Conservation (phyloP, 1,140 invertebrate species). For the Antheraea mylitta region DNA sequence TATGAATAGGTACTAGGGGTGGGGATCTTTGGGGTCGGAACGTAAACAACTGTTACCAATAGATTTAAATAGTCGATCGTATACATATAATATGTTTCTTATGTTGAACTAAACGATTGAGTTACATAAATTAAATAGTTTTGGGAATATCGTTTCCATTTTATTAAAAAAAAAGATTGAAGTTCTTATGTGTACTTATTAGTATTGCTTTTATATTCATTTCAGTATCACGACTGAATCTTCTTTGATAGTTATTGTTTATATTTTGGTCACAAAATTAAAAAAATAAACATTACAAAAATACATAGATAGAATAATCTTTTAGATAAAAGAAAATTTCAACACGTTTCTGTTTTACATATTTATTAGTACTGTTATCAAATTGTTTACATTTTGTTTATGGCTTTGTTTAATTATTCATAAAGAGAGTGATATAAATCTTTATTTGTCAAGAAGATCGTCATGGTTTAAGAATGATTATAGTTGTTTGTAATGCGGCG, state of each 20-base stretch:
- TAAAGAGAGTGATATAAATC: slow-evolving; percentile 22
- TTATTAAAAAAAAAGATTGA: background rate
- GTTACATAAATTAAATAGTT: background rate
- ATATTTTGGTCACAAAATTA: too few relatives aligned
- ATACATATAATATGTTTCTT: slow-evolving; percentile 51
- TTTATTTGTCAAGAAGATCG: slow-evolving; percentile 35
- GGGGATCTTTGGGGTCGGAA: slow-evolving; percentile 51
- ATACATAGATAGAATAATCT: too few relatives aligned
- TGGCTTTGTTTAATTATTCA: slow-evolving; percentile 1
- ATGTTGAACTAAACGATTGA: slow-evolving; percentile 23
- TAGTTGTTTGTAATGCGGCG: slow-evolving; percentile 33
- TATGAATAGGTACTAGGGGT: slow-evolving; percentile 42
- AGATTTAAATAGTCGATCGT: slow-evolving; percentile 61
- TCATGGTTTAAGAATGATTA: slow-evolving; percentile 37
- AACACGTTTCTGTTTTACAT: background rate
- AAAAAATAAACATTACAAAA: background rate
- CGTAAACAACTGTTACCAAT: slow-evolving; percentile 67
- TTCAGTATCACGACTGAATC: too few relatives aligned
- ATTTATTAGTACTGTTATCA: background rate
- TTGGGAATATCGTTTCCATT: background rate
- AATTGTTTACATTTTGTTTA: background rate
- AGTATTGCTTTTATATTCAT: too few relatives aligned
- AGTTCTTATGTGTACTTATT: too few relatives aligned
- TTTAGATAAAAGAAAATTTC: background rate
- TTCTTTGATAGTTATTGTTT: background rate